Percentiles rank a stretch among this genome's conserved stretches.
Conservation (phyloP, 2,797 vertebrate species). For the Momotus momota region DNA sequence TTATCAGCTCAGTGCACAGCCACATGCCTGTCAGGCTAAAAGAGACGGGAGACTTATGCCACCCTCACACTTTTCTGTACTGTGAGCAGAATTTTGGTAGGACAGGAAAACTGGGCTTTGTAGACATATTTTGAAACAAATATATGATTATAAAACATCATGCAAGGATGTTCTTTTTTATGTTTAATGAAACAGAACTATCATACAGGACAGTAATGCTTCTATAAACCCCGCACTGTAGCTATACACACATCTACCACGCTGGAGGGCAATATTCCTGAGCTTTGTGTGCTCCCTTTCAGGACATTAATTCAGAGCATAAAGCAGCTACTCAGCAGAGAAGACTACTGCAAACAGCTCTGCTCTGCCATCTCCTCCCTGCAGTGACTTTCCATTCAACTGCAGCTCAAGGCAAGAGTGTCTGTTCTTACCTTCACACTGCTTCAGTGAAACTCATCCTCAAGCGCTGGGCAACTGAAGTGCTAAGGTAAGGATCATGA, state of each 20-base stretch:
- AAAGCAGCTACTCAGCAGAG: neutral
- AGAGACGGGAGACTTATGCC: neutral
- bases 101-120: neutral
- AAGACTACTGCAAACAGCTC: neutral
- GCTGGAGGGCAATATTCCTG: neutral
- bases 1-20: conserved; percentile 11
- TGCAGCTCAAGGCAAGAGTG: neutral
- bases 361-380: neutral
- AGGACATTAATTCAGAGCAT: neutral
- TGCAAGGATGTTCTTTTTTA: neutral
- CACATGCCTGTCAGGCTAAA: neutral
- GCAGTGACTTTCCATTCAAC: neutral
- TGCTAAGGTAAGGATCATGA: neutral
- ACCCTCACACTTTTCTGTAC: neutral
- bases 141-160: neutral
- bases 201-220: neutral
- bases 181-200: neutral
- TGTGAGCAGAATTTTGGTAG: neutral
- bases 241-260: neutral
- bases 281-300: neutral
- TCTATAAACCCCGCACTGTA: neutral
- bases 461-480: neutral
- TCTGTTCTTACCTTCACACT: neutral
- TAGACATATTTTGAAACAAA: neutral
- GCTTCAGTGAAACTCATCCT: neutral